phyloP scores from a whole-genome alignment of 1,140 invertebrate genomes.

The Colletes gigas region DNA sequence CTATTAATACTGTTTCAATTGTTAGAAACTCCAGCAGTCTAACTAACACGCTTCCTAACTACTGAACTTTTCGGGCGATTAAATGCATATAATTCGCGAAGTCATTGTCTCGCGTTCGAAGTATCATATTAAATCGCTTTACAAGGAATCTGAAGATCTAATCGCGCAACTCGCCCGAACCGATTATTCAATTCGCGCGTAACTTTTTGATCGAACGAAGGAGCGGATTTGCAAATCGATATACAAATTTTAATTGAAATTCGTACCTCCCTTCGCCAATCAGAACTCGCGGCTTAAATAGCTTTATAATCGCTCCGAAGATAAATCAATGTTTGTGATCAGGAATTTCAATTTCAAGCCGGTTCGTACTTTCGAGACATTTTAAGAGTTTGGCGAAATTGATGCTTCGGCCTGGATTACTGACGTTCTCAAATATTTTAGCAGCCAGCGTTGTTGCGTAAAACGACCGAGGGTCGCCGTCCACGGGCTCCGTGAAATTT shows the following conservation, averaged over 20 bases:
- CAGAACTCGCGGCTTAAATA: conserved; percentile 46
- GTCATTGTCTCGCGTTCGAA: background rate
- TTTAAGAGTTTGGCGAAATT: conserved; percentile 46
- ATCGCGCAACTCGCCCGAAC: background rate
- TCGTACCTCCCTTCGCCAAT: conserved; percentile 38
- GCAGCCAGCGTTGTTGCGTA: too few species aligned
- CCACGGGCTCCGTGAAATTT: background rate
- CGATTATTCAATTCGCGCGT: conserved; percentile 36
- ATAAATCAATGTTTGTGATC: conserved; percentile 55
- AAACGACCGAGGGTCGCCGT: too few species aligned
- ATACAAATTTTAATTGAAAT: conserved; percentile 49
- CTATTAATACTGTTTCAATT: conserved; percentile 37
- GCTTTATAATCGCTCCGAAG: conserved; percentile 53
- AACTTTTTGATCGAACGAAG: too few species aligned
- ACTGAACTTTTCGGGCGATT: conserved; percentile 13
- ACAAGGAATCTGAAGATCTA: background rate
- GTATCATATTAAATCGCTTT: conserved; percentile 27
- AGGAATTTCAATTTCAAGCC: conserved; percentile 56
- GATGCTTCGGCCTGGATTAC: conserved; percentile 45
- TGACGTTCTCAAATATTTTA: conserved; percentile 36
- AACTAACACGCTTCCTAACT: conserved; percentile 27
- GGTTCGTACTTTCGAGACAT: conserved; percentile 23
- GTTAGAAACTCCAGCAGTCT: conserved; percentile 8
- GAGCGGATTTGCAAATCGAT: conserved; percentile 44
- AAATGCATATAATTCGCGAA: conserved; percentile 19